These are phyloP conservation scores for Protophormia terraenovae DNA, from an alignment of 2,888 invertebrate species.

Conservation along the genomic window DNA sequence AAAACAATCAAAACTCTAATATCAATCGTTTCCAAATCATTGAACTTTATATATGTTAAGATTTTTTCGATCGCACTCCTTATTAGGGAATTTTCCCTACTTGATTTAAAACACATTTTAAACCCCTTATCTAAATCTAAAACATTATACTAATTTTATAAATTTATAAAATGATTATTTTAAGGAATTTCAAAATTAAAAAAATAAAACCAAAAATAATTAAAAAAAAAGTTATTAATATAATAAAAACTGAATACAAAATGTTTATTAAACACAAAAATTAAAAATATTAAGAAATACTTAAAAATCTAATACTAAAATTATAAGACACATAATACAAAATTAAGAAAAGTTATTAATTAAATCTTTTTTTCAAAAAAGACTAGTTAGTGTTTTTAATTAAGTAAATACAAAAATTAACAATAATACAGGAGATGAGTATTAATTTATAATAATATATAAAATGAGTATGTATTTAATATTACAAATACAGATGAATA, in stretches of 20 bases:
- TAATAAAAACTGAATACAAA: constrained; percentile 19
- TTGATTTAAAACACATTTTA: too few relatives aligned
- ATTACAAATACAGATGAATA: not conserved
- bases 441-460: not conserved
- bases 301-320: not conserved
- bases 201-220: not conserved
- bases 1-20: too few relatives aligned
- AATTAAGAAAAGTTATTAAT: constrained; percentile 13
- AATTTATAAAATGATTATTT: too few relatives aligned
- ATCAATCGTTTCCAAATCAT: too few relatives aligned
- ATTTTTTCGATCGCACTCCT: too few relatives aligned
- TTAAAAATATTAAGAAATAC: not conserved
- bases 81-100: too few relatives aligned
- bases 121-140: too few relatives aligned
- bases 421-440: not conserved
- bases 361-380: constrained; percentile 6
- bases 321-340: constrained; percentile 28
- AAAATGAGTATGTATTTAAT: constrained; percentile 25
- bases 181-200: too few relatives aligned
- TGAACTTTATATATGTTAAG: too few relatives aligned
- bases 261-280: constrained; percentile 45
- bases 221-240: constrained; percentile 4
- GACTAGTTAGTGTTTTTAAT: not conserved
- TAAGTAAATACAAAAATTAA: constrained; percentile 24
- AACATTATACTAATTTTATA: too few relatives aligned